Conservation (phyloP, 2,797 vertebrate genomes). For the Odontamblyopus lacepedii region DNA sequence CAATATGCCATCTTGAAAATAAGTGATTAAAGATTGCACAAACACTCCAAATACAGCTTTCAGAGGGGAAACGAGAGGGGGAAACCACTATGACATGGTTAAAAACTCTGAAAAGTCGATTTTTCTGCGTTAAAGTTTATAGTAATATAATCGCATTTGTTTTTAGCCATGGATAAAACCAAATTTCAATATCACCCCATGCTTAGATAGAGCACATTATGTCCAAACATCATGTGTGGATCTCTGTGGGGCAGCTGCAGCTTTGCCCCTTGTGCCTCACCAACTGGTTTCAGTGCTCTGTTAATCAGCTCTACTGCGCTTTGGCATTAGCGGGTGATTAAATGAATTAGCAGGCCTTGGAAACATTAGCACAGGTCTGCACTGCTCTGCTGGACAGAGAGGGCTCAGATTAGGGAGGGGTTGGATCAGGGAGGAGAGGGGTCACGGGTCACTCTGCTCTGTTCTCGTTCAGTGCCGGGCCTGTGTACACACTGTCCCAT, state of each 20-base stretch:
- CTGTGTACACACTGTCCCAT: constrained; percentile 36
- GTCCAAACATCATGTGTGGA: background rate
- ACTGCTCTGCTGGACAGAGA: background rate
- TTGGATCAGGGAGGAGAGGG: background rate
- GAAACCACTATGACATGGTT: too few relatives aligned
- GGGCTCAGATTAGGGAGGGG: background rate
- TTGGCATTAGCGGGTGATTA: constrained; percentile 55
- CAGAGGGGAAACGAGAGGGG: too few relatives aligned
- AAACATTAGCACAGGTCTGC: constrained; percentile 39
- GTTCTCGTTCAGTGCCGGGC: constrained; percentile 13
- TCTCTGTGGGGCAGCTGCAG: constrained; percentile 23
- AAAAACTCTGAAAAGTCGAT: too few relatives aligned
- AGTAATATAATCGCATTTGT: too few relatives aligned
- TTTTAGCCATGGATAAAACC: too few relatives aligned
- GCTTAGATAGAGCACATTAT: background rate
- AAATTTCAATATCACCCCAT: background rate
- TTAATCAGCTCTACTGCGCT: constrained; percentile 50
- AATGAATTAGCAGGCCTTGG: constrained; percentile 48
- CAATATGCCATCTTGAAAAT: too few relatives aligned
- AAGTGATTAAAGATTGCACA: too few relatives aligned
- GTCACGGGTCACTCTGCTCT: background rate
- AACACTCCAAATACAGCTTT: too few relatives aligned
- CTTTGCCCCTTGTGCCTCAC: constrained; percentile 18
- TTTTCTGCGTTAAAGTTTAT: too few relatives aligned
- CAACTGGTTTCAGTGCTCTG: constrained; percentile 27